phyloP scores from a whole-genome alignment of 2,113 vertebrate genomes.

The Trochalopteron elliotii region DNA sequence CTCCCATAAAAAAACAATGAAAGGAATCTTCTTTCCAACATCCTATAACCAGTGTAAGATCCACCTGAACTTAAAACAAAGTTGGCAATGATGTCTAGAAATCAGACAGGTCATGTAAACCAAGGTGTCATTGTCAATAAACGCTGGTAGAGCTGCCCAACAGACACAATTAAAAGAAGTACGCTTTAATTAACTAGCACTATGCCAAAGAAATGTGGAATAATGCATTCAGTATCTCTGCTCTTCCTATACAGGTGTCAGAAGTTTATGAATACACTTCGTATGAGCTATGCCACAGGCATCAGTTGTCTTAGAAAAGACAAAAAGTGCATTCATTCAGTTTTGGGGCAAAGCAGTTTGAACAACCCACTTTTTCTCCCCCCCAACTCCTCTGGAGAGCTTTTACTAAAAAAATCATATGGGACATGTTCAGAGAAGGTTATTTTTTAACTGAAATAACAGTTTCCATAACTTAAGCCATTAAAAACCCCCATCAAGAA shows the following conservation, averaged over 20 bases:
- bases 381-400: accelerated
- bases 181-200: neutral
- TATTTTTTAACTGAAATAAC: neutral
- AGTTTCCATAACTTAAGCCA: neutral
- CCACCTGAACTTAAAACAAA: neutral
- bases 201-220: neutral
- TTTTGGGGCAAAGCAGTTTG: neutral
- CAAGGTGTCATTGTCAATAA: neutral
- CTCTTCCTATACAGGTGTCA: neutral
- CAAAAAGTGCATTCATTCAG: neutral
- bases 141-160: neutral
- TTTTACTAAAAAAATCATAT: neutral
- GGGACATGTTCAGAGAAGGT: neutral
- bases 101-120: neutral
- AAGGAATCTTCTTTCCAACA: neutral
- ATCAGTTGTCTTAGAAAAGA: neutral
- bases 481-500: neutral
- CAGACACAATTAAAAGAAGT: neutral
- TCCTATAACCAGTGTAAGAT: neutral
- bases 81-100: accelerated
- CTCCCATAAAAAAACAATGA: neutral
- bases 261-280: neutral
- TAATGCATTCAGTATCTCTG: neutral
- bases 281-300: neutral
- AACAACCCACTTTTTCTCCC: neutral